A percentile compares a stretch with the other conserved stretches of the same genome.
Evolutionary conservation across 1,140 invertebrate genomes (phyloP).

Genomic region (Brachionus sp.): DNA sequence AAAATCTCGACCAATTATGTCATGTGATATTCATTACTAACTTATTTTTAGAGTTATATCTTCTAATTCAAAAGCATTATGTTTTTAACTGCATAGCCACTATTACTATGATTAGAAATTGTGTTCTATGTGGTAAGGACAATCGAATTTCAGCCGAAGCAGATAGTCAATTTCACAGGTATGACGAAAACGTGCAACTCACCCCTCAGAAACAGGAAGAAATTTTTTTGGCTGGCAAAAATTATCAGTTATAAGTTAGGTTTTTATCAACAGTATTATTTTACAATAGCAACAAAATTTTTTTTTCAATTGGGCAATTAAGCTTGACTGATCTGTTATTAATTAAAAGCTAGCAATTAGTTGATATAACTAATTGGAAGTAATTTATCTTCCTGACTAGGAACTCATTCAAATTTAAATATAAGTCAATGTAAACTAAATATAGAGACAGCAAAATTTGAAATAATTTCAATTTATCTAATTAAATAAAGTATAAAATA

Average conservation of each 20-base stretch:
- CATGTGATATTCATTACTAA: neutral
- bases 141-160: neutral
- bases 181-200: neutral
- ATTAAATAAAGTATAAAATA: conserved; percentile 15
- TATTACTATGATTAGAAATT: neutral
- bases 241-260: neutral
- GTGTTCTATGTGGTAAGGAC: neutral
- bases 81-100: conserved; percentile 1
- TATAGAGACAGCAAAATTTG: neutral
- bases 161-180: neutral
- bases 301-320: neutral
- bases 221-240: neutral
- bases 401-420: neutral
- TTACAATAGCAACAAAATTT: neutral
- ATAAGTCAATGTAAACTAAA: conserved; percentile 2
- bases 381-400: conserved; percentile 14
- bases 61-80: neutral
- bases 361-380: neutral
- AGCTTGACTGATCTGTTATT: neutral
- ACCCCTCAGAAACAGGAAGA: neutral
- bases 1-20: neutral
- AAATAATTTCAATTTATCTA: conserved; percentile 15
- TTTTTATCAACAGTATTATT: neutral
- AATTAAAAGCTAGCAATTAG: neutral
- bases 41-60: neutral